Evolutionary conservation across 2,888 invertebrate species (phyloP), one percentile per base, ranked within the genome.

Genomic region (Aleiodes leptofemur): DNA sequence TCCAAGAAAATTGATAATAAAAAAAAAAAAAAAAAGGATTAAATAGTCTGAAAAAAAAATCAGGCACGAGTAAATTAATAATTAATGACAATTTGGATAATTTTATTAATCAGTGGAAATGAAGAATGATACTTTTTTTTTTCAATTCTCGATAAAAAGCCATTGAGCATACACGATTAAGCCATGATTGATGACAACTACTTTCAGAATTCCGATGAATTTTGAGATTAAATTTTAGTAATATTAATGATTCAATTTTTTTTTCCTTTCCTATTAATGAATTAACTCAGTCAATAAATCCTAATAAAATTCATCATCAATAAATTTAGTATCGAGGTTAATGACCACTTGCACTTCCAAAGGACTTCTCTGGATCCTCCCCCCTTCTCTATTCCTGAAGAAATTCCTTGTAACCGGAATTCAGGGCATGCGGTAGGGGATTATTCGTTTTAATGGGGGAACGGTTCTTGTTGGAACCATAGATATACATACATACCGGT

Each of bases 361-460:
- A 53, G 8, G 13, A 13, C 13, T 14, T 23, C 43, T 43, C 8
- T 23, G 11, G 16, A 29, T 13, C 8, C 6, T 38, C 34, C 23
- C 23, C 23, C 23, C 23, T 2, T n/a, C 2, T 11, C 31, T 66
- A 14, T 64, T 71, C 70, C 48, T 43, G 34, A 23, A 29, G 29
- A 23, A 70, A 74, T 74, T 74, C 74, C 69, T 57, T 14, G 38
- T 51, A 69, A 38, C 13, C 23, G 61, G 70, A 74, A 74, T 70
- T 48, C 74, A 74, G 74, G 64, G 70, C 74, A 70, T 74, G 61
- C 74, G 70, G 74, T 48, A 64, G 69, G 16, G 69, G 59, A 2
- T 38, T 61, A 70, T 57, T 55, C 48, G 31, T 14, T 64, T n/a
- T 70, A 74, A 74, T 70, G 70, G 74, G 74, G 61, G 38, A 74